phyloP scores from a whole-genome alignment of 2,888 invertebrate genomes.

The Marronus borbonicus region DNA sequence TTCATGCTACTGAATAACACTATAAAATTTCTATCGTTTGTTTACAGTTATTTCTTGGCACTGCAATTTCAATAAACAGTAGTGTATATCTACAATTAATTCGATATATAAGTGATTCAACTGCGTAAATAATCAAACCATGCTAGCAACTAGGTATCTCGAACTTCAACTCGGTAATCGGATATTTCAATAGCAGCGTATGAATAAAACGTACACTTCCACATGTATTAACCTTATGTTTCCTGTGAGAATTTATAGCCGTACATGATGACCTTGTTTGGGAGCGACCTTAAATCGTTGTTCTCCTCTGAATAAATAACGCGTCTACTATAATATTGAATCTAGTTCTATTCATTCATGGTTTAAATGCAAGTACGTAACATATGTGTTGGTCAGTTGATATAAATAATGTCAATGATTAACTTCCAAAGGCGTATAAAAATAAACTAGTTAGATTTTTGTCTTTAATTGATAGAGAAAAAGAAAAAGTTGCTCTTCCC shows the following conservation, averaged over 20 bases:
- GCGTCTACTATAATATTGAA: not conserved
- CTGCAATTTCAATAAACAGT: no score
- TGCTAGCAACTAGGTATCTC: not conserved
- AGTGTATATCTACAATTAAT: no score
- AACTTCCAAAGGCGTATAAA: not conserved
- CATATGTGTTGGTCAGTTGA: not conserved
- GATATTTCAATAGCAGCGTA: not conserved
- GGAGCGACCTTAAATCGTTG: constrained; percentile 39
- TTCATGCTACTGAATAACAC: no score
- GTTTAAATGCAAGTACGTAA: constrained; percentile 13
- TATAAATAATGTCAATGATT: constrained; percentile 4
- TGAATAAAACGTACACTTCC: constrained; percentile 9
- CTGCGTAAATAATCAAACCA: not conserved
- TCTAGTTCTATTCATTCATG: constrained; percentile 30
- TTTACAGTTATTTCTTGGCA: no score
- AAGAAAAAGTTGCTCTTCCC: no score
- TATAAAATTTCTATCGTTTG: no score
- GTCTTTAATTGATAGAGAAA: no score
- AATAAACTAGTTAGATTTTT: no score
- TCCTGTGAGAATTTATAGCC: constrained; percentile 43
- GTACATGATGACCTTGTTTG: constrained; percentile 47
- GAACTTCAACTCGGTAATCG: constrained; percentile 13
- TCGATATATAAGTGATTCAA: not conserved
- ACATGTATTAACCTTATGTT: constrained; percentile 41
- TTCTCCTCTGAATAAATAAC: constrained; percentile 13